Evolutionary conservation across 2,797 vertebrate species (phyloP).

Genomic region (Onychomys leucogaster): DNA sequence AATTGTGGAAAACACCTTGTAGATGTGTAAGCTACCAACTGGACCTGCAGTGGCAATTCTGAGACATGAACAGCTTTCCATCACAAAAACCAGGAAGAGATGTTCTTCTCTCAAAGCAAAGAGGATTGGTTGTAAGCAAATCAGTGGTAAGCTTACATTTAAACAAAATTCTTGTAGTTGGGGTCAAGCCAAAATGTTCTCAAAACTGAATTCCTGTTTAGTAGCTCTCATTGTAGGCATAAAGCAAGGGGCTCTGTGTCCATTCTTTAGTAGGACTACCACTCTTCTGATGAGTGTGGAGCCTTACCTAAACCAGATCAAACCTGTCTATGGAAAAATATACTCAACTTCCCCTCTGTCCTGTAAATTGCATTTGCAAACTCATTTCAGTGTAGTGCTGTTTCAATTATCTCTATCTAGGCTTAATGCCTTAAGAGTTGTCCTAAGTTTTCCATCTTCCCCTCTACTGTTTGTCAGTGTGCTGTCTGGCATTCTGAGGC

Average conservation of each 20-base stretch:
- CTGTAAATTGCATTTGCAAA: not conserved
- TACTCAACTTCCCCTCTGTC: not conserved
- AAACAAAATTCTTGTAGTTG: not conserved
- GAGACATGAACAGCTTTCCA: not conserved
- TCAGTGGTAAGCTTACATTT: not conserved
- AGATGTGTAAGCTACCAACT: not conserved
- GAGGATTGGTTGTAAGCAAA: constrained; percentile 20
- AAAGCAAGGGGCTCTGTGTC: not conserved
- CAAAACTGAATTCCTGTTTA: not conserved
- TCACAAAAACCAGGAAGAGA: not conserved
- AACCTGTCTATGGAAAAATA: not conserved
- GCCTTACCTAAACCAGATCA: not conserved
- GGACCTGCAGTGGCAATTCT: too few relatives aligned
- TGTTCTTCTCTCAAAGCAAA: not conserved
- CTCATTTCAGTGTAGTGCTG: not conserved
- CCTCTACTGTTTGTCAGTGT: not conserved
- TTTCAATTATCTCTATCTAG: not conserved
- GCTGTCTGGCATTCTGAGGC: not conserved
- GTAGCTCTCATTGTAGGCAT: not conserved
- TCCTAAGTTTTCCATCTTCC: not conserved
- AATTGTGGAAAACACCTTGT: not conserved
- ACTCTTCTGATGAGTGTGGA: not conserved
- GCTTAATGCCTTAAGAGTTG: not conserved
- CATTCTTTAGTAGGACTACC: too few relatives aligned
- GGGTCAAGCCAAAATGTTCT: not conserved